phyloP scores from a whole-genome alignment of 2,888 invertebrate species.

The Neoaliturus tenellus region DNA sequence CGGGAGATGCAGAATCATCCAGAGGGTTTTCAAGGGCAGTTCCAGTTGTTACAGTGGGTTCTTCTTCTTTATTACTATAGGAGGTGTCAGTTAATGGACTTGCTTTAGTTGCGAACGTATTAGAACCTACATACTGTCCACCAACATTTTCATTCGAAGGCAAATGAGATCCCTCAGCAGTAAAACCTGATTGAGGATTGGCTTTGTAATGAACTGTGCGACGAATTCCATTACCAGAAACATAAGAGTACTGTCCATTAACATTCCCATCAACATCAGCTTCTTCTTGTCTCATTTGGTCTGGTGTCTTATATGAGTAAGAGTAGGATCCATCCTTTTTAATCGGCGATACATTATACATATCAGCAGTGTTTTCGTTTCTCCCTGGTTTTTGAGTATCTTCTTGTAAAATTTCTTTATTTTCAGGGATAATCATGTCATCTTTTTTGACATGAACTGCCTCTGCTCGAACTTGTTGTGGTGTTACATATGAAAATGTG shows the following conservation, averaged over 20 bases:
- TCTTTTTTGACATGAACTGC: slow-evolving; percentile 76
- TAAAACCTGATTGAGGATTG: slow-evolving; percentile 68
- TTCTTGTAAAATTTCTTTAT: not conserved
- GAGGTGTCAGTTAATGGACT: not conserved
- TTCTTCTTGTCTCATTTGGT: slow-evolving; percentile 62
- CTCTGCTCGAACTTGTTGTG: slow-evolving; percentile 81
- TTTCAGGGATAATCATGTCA: not conserved
- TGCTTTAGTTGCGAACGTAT: not conserved
- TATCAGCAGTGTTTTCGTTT: not conserved
- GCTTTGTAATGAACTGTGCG: slow-evolving; percentile 66
- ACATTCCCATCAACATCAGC: slow-evolving; percentile 63
- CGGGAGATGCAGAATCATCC: no score
- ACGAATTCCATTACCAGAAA: slow-evolving; percentile 60
- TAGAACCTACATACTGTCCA: slow-evolving; percentile 26
- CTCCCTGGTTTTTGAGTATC: not conserved
- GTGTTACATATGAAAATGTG: slow-evolving; percentile 79
- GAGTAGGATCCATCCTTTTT: slow-evolving; percentile 66
- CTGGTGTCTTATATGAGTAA: slow-evolving; percentile 65
- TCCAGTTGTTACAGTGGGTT: no score
- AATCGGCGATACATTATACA: not conserved
- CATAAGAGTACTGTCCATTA: slow-evolving; percentile 63
- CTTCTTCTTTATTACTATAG: no score
- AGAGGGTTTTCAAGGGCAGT: no score
- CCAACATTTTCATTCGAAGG: slow-evolving; percentile 33
- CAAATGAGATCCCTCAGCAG: slow-evolving; percentile 66